Base-by-base conservation (phyloP, 2,888 invertebrate genomes). In the Molorchus minor region DNA sequence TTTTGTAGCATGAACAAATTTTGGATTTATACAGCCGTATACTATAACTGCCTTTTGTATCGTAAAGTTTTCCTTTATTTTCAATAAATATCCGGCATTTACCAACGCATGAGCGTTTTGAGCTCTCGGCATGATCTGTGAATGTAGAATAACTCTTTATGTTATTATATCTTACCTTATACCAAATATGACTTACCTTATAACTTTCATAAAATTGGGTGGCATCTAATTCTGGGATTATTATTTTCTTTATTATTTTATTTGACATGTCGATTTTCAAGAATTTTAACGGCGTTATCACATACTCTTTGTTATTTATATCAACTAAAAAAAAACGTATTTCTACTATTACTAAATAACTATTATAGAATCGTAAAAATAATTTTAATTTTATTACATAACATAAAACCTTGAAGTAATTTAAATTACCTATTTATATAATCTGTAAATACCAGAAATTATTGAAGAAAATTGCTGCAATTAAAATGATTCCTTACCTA, bases 101-200 rank as follows among this genome's bases (percentile, higher is more conserved):
- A 92, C 88, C 69, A 87, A 85, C 0, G 91, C 90, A 67, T 89
- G 89, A 0, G 89, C 86, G 70, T 89, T 90, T 79, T 89, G 88
- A 2, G 87, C 83, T 52, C 90, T 81, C 2, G 88, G 85, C 84
- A 88, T 88, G 51, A 91, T 85, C 90, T 91, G 67, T 58, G 82
- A 77, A 55, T 12, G 12, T 40, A 30, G 36, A 33, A 19, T 45
- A 29, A 40, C 8, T 29, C 13, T 19, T 20, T 33, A 68, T 58
- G 81, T 20, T n/a, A 56, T 8, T 13, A 38, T 33, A 15, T n/a
- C 38, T 7, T 40, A 56, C 7, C 19, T 2, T 38, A 5, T n/a
- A 29, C 13, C 51, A 13, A n/a, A n/a, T n/a, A n/a, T n/a, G n/a
- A n/a, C 35, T 58, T 62, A 76, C 76, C 66, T 76, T 77, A 53